Evolutionary conservation across 2,113 vertebrate species (phyloP).

Genomic region (Caloenas nicobarica): DNA sequence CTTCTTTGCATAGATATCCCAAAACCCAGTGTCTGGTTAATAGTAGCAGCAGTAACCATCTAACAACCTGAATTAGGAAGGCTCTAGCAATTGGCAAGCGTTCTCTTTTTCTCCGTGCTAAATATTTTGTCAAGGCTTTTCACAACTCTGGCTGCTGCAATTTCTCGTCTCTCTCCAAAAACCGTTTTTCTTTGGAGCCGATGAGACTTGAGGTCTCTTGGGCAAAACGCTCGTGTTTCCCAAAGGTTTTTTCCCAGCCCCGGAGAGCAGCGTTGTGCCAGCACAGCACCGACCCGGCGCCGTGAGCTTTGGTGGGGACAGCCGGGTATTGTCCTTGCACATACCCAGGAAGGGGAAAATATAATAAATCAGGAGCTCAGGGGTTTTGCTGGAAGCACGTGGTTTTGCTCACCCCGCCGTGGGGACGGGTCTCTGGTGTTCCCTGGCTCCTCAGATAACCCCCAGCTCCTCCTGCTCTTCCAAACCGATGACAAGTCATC

Average conservation of each 20-base stretch:
- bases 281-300: accelerated
- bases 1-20: background rate
- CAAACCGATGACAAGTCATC: background rate
- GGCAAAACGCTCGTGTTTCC: background rate
- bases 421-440: background rate
- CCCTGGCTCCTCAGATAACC: background rate
- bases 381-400: background rate
- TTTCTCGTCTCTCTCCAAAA: background rate
- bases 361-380: background rate
- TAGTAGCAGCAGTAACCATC: conserved; percentile 22
- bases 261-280: accelerated
- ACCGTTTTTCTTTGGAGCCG: background rate
- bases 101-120: background rate
- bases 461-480: accelerated
- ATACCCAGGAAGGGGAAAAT: accelerated
- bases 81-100: background rate
- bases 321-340: background rate
- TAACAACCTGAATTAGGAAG: conserved; percentile 24
- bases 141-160: conserved; percentile 7
- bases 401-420: background rate
- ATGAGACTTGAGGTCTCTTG: background rate
- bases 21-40: conserved; percentile 5
- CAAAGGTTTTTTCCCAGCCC: background rate
- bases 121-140: conserved; percentile 58
- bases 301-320: accelerated